Evolutionary conservation across 2,797 vertebrate species (phyloP).

Genomic region (Alcedo quadribrachys): DNA sequence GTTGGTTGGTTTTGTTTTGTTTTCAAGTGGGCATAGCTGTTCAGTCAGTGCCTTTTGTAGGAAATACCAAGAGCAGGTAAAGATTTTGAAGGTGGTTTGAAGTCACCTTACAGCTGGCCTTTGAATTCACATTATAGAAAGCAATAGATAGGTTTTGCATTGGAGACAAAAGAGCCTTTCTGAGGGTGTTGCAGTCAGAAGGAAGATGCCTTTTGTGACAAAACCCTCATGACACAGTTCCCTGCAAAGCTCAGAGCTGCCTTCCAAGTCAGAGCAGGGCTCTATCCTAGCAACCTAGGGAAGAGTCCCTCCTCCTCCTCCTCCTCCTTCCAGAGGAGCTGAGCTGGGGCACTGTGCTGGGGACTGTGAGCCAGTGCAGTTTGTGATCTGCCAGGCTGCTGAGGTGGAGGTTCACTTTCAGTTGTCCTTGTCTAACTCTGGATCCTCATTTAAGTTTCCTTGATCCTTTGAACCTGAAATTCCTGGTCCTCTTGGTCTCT

Average conservation of each 20-base stretch:
- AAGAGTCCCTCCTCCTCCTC: conserved; percentile 16
- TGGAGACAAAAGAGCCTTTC: neutral
- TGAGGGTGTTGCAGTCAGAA: neutral
- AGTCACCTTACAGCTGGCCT: neutral
- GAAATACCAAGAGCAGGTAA: neutral
- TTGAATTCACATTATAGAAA: neutral
- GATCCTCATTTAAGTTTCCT: neutral
- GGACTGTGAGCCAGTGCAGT: neutral
- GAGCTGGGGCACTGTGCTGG: conserved; percentile 23
- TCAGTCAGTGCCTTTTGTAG: neutral
- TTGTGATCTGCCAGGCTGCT: conserved; percentile 25
- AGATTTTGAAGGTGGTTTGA: neutral
- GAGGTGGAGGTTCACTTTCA: neutral
- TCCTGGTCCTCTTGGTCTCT: neutral
- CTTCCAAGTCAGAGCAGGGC: conserved; percentile 5
- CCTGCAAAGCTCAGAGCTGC: conserved; percentile 13
- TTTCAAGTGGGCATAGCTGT: neutral
- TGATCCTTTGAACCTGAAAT: neutral
- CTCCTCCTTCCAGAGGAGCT: neutral
- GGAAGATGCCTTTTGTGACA: neutral
- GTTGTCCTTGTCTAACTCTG: neutral
- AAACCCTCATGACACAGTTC: neutral
- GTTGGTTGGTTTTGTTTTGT: neutral
- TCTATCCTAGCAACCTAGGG: conserved; percentile 15
- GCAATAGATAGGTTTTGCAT: neutral